Evolutionary conservation across 2,797 vertebrate genomes (phyloP).

Genomic region (Silurus aristotelis): DNA sequence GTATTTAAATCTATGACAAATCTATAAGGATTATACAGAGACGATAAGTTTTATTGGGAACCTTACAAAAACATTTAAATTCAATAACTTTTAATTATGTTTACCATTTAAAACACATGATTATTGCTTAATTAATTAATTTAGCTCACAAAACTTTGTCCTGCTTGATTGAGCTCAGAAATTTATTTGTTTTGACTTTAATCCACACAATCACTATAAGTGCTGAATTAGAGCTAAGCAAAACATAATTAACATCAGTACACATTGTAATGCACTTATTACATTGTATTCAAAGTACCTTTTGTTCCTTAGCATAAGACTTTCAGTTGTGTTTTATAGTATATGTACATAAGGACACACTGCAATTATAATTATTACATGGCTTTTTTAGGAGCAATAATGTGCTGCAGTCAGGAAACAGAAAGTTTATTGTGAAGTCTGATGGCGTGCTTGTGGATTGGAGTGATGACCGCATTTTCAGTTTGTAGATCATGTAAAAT

Average conservation of each 20-base stretch:
- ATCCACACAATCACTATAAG: background rate
- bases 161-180: background rate
- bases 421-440: background rate
- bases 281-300: background rate
- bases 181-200: background rate
- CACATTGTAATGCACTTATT: background rate
- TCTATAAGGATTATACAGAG: no score
- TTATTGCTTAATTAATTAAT: background rate
- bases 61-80: background rate
- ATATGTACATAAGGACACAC: background rate
- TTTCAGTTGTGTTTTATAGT: background rate
- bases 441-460: background rate
- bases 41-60: background rate
- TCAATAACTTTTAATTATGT: background rate
- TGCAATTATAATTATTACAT: background rate
- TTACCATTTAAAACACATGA: background rate
- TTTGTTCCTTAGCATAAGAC: background rate
- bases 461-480: constrained; percentile 13
- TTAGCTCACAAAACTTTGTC: background rate
- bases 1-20: background rate
- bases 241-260: background rate
- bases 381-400: background rate
- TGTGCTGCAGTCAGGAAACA: background rate
- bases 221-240: background rate
- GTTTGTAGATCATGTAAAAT: background rate